Conservation (phyloP, 2,797 vertebrate genomes). For the Tadarida brasiliensis region DNA sequence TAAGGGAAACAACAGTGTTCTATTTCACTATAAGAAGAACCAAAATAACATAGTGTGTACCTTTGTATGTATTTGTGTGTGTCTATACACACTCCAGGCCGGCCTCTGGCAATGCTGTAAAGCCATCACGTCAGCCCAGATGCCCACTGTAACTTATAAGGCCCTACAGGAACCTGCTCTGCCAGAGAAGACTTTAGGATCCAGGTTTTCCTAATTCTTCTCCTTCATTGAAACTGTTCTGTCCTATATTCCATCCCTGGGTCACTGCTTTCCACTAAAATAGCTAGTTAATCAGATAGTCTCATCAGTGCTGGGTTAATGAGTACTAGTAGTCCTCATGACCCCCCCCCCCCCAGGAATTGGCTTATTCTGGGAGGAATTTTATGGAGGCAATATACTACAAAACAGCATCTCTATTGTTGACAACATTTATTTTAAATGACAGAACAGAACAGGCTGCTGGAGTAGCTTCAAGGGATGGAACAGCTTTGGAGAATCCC, state of each 20-base stretch:
- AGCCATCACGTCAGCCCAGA: background rate
- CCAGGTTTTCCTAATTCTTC: background rate
- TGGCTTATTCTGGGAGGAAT: background rate
- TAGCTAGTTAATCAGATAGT: background rate
- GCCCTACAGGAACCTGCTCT: background rate
- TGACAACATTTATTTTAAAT: background rate
- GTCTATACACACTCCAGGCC: background rate
- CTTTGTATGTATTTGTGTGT: background rate
- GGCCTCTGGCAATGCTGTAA: background rate
- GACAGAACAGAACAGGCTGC: background rate
- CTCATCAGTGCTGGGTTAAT: background rate
- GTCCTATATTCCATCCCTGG: background rate
- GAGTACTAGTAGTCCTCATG: background rate
- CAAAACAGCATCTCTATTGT: background rate
- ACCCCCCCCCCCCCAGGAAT: accelerated
- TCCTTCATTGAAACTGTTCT: background rate
- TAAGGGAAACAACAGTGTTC: background rate
- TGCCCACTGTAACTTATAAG: background rate
- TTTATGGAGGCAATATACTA: background rate
- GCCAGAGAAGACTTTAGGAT: background rate
- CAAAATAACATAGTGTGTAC: background rate
- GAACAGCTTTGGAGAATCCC: background rate
- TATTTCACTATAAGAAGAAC: slow-evolving; percentile 19
- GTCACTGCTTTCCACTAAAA: background rate
- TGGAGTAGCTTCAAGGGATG: background rate